A percentile compares a stretch with the other conserved stretches of the same genome.
Evolutionary conservation across 30 jellyfish, hydroid and myxozoan genomes (phyloP).

Genomic region (Aurelia coerulea): DNA sequence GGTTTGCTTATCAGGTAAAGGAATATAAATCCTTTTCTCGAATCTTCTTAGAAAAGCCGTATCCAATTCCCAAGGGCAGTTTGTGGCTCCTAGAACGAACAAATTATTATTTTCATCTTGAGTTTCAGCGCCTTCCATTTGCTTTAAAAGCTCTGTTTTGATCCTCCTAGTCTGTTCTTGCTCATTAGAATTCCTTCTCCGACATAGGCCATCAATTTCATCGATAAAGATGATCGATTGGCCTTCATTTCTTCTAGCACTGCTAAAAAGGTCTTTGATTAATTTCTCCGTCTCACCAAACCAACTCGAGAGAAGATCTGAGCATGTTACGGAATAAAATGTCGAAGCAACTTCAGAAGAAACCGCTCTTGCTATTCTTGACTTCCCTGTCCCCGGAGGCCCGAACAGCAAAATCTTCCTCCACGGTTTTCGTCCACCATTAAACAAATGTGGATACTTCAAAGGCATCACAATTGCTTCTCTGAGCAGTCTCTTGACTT

Average conservation of each 20-base stretch:
- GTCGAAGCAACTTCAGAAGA: slow-evolving; percentile 90
- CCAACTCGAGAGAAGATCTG: slow-evolving; percentile 96
- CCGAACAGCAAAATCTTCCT: slow-evolving; percentile 88
- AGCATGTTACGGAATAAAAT: slow-evolving; percentile 94
- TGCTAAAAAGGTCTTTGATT: slow-evolving; percentile 87
- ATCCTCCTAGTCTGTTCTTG: slow-evolving; percentile 94
- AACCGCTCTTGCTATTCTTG: slow-evolving; percentile 93
- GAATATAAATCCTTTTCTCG: slow-evolving; percentile 85
- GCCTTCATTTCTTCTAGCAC: slow-evolving; percentile 71
- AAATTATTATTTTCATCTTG: slow-evolving; percentile 54
- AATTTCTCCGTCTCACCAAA: slow-evolving; percentile 97
- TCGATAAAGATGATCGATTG: slow-evolving; percentile 90
- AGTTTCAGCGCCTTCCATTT: slow-evolving; percentile 85
- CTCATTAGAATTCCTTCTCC: slow-evolving; percentile 87
- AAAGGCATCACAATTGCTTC: slow-evolving; percentile 96
- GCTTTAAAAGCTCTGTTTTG: slow-evolving; percentile 92
- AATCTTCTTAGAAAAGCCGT: slow-evolving; percentile 95
- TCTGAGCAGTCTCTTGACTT: slow-evolving; percentile 77
- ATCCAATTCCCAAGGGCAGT: slow-evolving; percentile 98
- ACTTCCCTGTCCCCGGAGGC: slow-evolving; percentile 99
- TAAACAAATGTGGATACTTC: slow-evolving; percentile 93
- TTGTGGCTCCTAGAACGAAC: slow-evolving; percentile 93
- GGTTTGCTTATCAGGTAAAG: slow-evolving; percentile 86
- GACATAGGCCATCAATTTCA: slow-evolving; percentile 96
- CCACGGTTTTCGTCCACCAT: slow-evolving; percentile 91